phyloP scores from a whole-genome alignment of 2,888 invertebrate genomes.

The Cataglyphis livida region DNA sequence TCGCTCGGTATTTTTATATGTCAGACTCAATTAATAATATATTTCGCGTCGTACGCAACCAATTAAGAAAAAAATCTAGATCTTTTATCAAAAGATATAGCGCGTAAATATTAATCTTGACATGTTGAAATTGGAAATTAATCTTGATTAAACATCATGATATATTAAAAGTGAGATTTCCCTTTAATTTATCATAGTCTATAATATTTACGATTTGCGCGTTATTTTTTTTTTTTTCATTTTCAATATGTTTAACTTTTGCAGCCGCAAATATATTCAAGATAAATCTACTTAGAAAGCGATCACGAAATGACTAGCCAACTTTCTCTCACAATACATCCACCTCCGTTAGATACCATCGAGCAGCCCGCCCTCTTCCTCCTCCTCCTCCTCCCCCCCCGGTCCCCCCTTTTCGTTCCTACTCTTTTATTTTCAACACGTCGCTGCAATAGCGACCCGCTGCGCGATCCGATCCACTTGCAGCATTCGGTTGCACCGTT shows the following conservation, averaged over 20 bases:
- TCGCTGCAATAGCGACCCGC: conserved; percentile 45
- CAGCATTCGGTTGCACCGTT: conserved; percentile 53
- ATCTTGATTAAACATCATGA: conserved; percentile 18
- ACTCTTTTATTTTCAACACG: conserved; percentile 52
- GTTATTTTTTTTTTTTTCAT: conserved; percentile 13
- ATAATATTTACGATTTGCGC: conserved; percentile 11
- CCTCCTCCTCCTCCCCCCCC: too few relatives aligned
- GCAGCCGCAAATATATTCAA: conserved; percentile 18
- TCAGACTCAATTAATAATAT: conserved; percentile 3
- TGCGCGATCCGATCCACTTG: conserved; percentile 53
- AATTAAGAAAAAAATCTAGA: not conserved
- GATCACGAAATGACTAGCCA: conserved; percentile 47
- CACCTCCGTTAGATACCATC: conserved; percentile 37
- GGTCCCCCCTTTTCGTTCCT: not conserved
- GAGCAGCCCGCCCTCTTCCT: not conserved
- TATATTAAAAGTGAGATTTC: not conserved
- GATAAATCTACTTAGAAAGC: conserved; percentile 44
- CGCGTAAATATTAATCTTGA: conserved; percentile 25
- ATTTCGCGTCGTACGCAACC: not conserved
- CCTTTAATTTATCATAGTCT: conserved; percentile 31
- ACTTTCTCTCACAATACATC: conserved; percentile 37
- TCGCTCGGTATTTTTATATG: not conserved
- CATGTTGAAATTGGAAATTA: not conserved
- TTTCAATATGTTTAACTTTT: conserved; percentile 29
- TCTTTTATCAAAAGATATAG: not conserved